Percentiles rank a stretch among this genome's conserved stretches.
phyloP scores from a whole-genome alignment of 2,797 vertebrate genomes.

The Sebastes paucispinis region DNA sequence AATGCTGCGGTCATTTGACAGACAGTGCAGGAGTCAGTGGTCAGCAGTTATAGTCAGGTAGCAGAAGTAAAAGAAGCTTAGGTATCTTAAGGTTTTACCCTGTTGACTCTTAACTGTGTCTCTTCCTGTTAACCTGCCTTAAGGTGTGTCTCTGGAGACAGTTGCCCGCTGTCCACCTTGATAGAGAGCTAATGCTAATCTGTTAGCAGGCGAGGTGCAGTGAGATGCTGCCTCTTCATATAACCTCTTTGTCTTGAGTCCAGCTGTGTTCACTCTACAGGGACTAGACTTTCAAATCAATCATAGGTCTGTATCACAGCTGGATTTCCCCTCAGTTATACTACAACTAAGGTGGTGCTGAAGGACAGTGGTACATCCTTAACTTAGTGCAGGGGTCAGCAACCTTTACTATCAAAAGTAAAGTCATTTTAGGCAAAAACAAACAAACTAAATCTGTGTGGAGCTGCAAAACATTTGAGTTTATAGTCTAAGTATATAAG shows the following conservation, averaged over 20 bases:
- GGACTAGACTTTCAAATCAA: neutral
- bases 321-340: neutral
- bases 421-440: no score
- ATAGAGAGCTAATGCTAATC: slow-evolving; percentile 57
- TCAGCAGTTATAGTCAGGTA: neutral
- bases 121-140: neutral
- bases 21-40: neutral
- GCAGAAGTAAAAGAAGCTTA: neutral
- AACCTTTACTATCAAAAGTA: no score
- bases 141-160: neutral
- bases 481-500: no score
- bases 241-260: neutral
- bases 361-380: neutral
- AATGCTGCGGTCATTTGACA: slow-evolving; percentile 56
- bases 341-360: neutral
- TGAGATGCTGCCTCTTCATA: slow-evolving; percentile 44
- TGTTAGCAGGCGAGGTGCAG: slow-evolving; percentile 53
- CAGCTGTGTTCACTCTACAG: rapidly evolving
- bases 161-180: slow-evolving; percentile 45
- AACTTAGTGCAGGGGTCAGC: no score
- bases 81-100: rapidly evolving
- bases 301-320: neutral
- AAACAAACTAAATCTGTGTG: no score
- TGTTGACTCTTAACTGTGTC: neutral
- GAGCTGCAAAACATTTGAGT: no score